Base-by-base conservation (phyloP, 2,797 vertebrate species). In the Pseudotriccus pelzelni region DNA sequence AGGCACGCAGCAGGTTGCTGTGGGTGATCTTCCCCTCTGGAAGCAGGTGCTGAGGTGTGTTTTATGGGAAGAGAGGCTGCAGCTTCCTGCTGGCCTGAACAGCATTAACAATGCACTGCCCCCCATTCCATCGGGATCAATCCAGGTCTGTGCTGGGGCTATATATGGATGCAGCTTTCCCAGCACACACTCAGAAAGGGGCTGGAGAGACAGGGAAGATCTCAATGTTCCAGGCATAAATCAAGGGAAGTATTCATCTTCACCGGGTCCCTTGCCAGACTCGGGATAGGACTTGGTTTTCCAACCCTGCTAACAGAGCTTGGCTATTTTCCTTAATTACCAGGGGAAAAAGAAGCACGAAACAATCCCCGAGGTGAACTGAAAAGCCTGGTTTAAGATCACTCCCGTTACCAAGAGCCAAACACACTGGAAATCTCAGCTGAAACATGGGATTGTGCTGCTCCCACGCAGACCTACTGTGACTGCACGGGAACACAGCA, bases 171-270 rank as follows among this genome's bases (percentile, higher is more conserved):
- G 85, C 12, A 68, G 83, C 69, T 81, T 67, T 20, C 76, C 27
- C 76, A 67, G 93, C 79, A 88, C 76, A 37, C 5, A 6, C 22
- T 44, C 27, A 47, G 74, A 73, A 23, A 86, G 74, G 55, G 74
- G 43, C 70, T 73, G 75, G 60, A 52, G 9, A 58, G 63, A 74
- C 22, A 55, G 63, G 58, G 34, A 24, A 92, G 94, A 76, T 92
- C 96, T 83, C 49, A 67, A 80, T 95, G 95, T 95, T 89, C 95
- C 95, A 93, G 59, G 49, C 84, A 47, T 93, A 93, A 96, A 95
- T 95, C 94, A 95, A 41, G 41, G 34, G 34, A 47, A 74, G 30
- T 3, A 55, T 72, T 81, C 73, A 55, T 76, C 68, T 56, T 59
- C 14, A 2, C 36, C 0, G 8, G 62, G 34, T 84, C n/a, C 58